Evolutionary conservation across 2,797 vertebrate species (phyloP).

Genomic region (Urocyon cinereoargenteus): DNA sequence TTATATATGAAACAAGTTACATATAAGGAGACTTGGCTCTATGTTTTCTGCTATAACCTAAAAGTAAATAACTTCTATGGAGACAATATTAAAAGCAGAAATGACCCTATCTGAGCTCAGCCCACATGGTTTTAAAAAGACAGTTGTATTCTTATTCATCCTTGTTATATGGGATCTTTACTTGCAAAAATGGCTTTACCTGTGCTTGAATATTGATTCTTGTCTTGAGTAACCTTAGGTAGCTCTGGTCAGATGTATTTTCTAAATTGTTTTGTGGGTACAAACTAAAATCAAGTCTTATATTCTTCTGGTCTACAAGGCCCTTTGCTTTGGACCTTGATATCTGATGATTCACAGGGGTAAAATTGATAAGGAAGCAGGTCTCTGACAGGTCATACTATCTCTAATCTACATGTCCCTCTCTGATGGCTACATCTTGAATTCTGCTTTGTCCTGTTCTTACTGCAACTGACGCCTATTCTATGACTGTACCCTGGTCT

Average conservation of each 20-base stretch:
- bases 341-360: neutral
- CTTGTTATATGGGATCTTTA: neutral
- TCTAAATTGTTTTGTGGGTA: slow-evolving; percentile 6
- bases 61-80: neutral
- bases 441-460: neutral
- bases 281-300: neutral
- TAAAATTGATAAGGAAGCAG: neutral
- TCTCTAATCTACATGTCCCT: neutral
- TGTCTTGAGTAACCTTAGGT: neutral
- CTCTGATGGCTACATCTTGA: neutral
- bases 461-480: neutral
- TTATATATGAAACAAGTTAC: neutral
- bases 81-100: slow-evolving; percentile 44
- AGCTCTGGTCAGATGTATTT: neutral
- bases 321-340: neutral
- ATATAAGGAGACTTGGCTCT: neutral
- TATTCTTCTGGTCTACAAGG: neutral
- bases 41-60: neutral
- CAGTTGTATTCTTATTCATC: neutral
- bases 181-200: neutral
- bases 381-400: neutral
- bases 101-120: neutral
- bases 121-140: neutral
- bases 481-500: neutral
- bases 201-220: neutral